Evolutionary conservation across 2,888 invertebrate genomes (phyloP).

Genomic region (Hirtodrosophila trivittata): DNA sequence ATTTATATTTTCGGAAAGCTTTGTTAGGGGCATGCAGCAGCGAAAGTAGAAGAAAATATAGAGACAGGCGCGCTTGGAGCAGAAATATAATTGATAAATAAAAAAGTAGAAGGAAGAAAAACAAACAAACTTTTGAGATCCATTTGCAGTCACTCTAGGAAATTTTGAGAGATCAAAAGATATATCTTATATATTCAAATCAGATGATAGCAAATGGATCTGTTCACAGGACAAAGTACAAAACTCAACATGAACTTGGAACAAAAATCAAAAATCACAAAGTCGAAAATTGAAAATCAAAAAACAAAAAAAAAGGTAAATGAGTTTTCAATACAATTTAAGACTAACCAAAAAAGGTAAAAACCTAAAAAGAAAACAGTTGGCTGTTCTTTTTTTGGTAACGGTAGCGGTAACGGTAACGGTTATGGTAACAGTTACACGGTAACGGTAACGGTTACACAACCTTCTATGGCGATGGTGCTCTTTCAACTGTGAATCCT

Average conservation of each 20-base stretch:
- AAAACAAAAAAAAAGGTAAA: constrained; percentile 17
- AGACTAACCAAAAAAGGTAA: constrained; percentile 65
- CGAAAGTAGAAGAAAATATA: too few relatives aligned
- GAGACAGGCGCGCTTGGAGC: too few relatives aligned
- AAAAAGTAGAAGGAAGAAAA: too few relatives aligned
- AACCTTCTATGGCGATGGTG: constrained; percentile 84
- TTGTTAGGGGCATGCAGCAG: too few relatives aligned
- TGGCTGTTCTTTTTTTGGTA: constrained; percentile 42
- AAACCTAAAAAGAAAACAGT: constrained; percentile 53
- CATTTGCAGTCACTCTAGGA: too few relatives aligned
- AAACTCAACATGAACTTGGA: constrained; percentile 34
- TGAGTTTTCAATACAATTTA: constrained; percentile 28
- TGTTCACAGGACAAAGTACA: constrained; percentile 14
- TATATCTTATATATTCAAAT: too few relatives aligned
- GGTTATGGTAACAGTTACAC: constrained; percentile 26
- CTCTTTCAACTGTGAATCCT: constrained; percentile 87
- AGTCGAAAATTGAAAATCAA: constrained; percentile 4
- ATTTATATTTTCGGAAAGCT: too few relatives aligned
- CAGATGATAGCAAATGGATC: neutral
- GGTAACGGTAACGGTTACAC: constrained; percentile 26
- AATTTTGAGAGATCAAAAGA: too few relatives aligned
- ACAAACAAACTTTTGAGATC: constrained; percentile 20
- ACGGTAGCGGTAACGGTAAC: constrained; percentile 24
- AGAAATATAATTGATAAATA: too few relatives aligned
- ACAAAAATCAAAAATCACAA: constrained; percentile 39